Evolutionary conservation across 1,140 invertebrate genomes (phyloP), one percentile per base, ranked within the genome.

Genomic region (Trichonephila clavipes): DNA sequence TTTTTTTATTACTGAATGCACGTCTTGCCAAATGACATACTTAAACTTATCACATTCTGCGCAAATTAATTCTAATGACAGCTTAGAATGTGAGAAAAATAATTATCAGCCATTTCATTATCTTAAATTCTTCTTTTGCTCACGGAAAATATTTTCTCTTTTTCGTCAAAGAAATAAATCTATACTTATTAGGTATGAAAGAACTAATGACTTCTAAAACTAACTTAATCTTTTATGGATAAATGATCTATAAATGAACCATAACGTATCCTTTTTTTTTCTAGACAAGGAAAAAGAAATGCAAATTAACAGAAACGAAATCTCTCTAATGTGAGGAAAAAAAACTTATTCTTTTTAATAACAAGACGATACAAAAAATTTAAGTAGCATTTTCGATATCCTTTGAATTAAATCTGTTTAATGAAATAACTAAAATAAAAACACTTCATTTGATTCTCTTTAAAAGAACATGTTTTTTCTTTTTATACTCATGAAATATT

Each of bases 341-440:
- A 18, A 28, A 77, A 34, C 10, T 51, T 51, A 51, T 12, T 51
- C 7, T 10, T 12, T 0, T 12, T 51, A 51, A 51, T 51, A 51
- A 51, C 51, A 51, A 51, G 44, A 8, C 8, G 44, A 8, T 51
- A 51, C 28, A 51, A 51, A 51, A 51, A 51, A 12, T 10, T 10
- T 51, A 51, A 51, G 28, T 77, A 77, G 28, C 34, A 12, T 12
- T 77, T 51, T 77, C 28, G 18, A 40, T 77, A 34, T 77, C 72
- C 24, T 34, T 34, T 14, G 72, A 77, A 77, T 77, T 77, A 77
- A 77, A 77, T 77, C 34, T 34, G 16, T 77, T 77, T 77, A 77
- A 77, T 77, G 72, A 34, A 40, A 40, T 77, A 77, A 18, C 24
- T 77, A 34, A 77, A 77, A 77, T 77, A 77, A 77, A 77, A 77